These are phyloP conservation scores for Microplitis demolitor DNA, from an alignment of 1,140 invertebrate genomes.

Conservation along the genomic window DNA sequence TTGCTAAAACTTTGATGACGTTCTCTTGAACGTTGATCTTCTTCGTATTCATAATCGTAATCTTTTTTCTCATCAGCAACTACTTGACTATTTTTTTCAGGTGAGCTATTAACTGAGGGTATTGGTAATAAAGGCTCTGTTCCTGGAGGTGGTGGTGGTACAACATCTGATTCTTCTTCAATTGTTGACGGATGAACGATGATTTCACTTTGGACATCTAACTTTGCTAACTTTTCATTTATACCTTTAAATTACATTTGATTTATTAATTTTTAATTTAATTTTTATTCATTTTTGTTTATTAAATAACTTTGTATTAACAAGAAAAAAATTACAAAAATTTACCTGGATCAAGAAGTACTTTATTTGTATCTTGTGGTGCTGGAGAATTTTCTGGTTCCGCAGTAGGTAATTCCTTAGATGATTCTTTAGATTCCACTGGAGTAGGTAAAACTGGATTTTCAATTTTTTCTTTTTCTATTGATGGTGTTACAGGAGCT, in stretches of 20 bases:
- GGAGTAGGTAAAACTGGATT: background rate
- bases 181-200: slow-evolving; percentile 38
- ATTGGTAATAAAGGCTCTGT: slow-evolving; percentile 59
- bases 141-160: slow-evolving; percentile 53
- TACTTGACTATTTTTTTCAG: slow-evolving; percentile 41
- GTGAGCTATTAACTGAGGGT: slow-evolving; percentile 42
- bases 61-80: slow-evolving; percentile 46
- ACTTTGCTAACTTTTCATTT: slow-evolving; percentile 42
- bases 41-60: slow-evolving; percentile 36
- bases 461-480: slow-evolving; percentile 16
- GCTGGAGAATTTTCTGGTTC: background rate
- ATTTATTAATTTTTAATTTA: too few relatives aligned
- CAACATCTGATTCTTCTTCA: slow-evolving; percentile 54
- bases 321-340: background rate
- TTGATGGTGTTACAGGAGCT: background rate
- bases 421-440: background rate
- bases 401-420: background rate
- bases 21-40: slow-evolving; percentile 51
- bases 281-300: too few relatives aligned
- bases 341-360: slow-evolving; percentile 5
- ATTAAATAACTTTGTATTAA: too few relatives aligned
- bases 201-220: slow-evolving; percentile 44
- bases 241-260: slow-evolving; percentile 34
- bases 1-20: slow-evolving; percentile 54
- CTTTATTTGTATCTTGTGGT: background rate